phyloP scores from a whole-genome alignment of 2,113 vertebrate species.

The Odobenus rosmarus region DNA sequence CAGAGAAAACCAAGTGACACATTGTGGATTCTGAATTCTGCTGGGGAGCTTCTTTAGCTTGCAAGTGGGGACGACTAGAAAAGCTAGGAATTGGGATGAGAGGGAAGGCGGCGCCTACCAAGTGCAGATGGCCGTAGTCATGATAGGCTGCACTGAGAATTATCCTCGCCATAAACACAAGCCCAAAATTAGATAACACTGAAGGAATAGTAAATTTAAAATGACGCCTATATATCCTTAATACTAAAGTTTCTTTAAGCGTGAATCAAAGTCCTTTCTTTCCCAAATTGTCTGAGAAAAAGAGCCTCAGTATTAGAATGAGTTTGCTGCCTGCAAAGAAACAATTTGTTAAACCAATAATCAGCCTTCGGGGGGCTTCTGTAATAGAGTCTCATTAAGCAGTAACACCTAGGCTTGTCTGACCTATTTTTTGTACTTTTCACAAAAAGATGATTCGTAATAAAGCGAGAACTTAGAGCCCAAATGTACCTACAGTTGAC shows the following conservation, averaged over 20 bases:
- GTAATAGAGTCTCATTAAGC: not conserved
- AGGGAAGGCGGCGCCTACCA: not conserved
- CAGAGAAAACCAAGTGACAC: not conserved
- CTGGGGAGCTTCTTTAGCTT: not conserved
- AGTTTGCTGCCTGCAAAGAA: not conserved
- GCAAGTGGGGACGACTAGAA: not conserved
- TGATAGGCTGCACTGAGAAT: conserved; percentile 2
- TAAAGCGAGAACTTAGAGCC: not conserved
- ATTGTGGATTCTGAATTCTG: not conserved
- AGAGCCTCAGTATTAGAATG: not conserved
- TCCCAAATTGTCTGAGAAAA: not conserved
- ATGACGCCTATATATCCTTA: not conserved
- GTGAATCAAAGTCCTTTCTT: not conserved
- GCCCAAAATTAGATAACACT: not conserved
- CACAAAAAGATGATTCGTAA: not conserved
- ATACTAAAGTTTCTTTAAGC: not conserved
- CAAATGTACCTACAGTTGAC: not conserved
- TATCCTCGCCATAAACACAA: not conserved
- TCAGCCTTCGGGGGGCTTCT: not conserved
- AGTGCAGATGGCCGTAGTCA: not conserved
- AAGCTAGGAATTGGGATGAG: not conserved
- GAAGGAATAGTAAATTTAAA: conserved; percentile 15
- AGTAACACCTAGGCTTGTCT: not conserved
- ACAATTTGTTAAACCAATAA: not conserved
- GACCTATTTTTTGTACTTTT: not conserved